Evolutionary conservation across 2,113 vertebrate genomes (phyloP).

Genomic region (Phylloscopus whistleri): DNA sequence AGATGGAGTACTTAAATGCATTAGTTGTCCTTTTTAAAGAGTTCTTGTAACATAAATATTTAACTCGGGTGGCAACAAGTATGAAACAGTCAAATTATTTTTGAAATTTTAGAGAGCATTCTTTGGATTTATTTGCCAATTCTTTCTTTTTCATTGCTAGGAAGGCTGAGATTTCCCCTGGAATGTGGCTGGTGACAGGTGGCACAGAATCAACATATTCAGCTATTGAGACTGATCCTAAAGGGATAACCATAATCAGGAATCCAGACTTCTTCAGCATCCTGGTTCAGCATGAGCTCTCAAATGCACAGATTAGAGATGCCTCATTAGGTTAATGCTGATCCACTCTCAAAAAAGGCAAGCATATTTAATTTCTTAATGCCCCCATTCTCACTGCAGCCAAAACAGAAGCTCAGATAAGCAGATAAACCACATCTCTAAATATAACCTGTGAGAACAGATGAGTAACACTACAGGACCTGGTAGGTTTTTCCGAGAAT

Average conservation of each 20-base stretch:
- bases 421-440: not conserved
- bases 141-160: not conserved
- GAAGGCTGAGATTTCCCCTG: not conserved
- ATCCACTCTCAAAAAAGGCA: not conserved
- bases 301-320: not conserved
- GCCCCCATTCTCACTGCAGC: not conserved
- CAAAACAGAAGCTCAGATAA: not conserved
- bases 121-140: not conserved
- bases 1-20: not conserved
- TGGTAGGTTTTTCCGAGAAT: not conserved
- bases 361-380: not conserved
- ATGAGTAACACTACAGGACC: not conserved
- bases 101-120: not conserved
- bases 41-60: not conserved
- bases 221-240: not conserved
- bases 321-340: not conserved
- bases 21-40: not conserved
- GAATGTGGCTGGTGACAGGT: not conserved
- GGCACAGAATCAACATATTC: not conserved
- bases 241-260: not conserved
- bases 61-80: not conserved
- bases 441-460: not conserved
- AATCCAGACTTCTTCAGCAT: not conserved
- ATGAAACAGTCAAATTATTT: not conserved
- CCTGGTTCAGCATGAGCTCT: not conserved